Evolutionary conservation across 2,888 invertebrate species (phyloP).

Genomic region (Drosophila borborema): DNA sequence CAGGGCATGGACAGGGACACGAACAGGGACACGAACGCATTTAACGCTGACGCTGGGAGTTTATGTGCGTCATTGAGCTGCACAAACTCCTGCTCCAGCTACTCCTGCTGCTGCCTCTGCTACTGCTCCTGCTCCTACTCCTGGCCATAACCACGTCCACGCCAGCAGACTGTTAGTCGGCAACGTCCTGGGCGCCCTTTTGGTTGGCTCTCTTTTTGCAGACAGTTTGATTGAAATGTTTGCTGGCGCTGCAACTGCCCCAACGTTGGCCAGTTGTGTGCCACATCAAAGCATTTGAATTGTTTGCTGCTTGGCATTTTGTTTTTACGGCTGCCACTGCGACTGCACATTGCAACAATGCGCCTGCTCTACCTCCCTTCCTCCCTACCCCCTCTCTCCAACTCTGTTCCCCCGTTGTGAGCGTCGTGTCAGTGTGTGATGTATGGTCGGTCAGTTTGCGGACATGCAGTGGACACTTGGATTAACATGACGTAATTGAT

Average conservation of each 20-base stretch:
- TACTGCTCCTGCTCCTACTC: conserved; percentile 5
- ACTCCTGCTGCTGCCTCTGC: conserved; percentile 18
- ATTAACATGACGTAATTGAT: conserved; percentile 82
- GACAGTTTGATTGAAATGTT: conserved; percentile 77
- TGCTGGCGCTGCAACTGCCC: conserved; percentile 65
- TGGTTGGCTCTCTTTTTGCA: conserved; percentile 50
- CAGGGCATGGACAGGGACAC: conserved; percentile 52
- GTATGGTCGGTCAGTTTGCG: conserved; percentile 84
- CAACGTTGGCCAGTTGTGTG: conserved; percentile 25
- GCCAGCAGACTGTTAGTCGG: conserved; percentile 17
- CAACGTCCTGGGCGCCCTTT: conserved; percentile 41
- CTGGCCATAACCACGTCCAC: neutral
- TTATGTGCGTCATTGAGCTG: conserved; percentile 74
- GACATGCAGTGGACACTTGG: conserved; percentile 83
- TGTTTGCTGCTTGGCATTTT: conserved; percentile 60
- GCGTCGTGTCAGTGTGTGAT: conserved; percentile 69
- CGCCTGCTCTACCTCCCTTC: conserved; percentile 28
- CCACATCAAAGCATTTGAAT: conserved; percentile 76
- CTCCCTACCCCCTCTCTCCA: neutral
- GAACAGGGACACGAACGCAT: conserved; percentile 64
- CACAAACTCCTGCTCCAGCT: conserved; percentile 19
- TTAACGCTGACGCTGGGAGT: conserved; percentile 74
- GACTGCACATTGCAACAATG: conserved; percentile 72
- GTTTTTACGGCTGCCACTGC: conserved; percentile 54
- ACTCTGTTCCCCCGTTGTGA: neutral